phyloP scores from a whole-genome alignment of 2,797 vertebrate species.

The Periophthalmus magnuspinnatus region DNA sequence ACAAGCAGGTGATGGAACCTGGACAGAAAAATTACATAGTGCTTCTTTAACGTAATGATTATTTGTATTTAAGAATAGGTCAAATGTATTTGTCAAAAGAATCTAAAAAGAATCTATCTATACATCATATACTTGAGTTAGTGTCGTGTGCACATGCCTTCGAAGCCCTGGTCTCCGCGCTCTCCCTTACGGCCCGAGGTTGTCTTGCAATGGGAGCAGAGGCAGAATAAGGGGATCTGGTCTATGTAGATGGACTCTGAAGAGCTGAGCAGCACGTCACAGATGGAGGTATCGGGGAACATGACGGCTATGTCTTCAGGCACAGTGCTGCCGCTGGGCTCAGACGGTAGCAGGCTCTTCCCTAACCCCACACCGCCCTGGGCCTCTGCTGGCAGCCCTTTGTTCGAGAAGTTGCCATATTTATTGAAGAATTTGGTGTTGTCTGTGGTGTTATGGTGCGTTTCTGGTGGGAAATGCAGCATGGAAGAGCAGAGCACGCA shows the following conservation, averaged over 20 bases:
- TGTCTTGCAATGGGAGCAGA: conserved; percentile 69
- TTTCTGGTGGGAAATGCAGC: background rate
- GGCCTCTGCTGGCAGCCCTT: background rate
- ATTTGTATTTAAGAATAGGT: no score
- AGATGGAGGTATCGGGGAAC: conserved; percentile 29
- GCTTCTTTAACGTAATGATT: no score
- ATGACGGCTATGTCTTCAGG: background rate
- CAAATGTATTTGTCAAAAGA: no score
- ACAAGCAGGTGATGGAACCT: no score
- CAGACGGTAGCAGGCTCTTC: background rate
- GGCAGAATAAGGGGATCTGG: conserved; percentile 69
- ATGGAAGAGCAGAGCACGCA: conserved; percentile 50
- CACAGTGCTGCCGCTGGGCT: background rate
- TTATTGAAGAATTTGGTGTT: background rate
- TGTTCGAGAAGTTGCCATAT: background rate
- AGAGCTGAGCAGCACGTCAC: conserved; percentile 62
- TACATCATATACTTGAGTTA: no score
- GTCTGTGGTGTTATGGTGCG: background rate
- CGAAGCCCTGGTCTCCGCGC: conserved; percentile 59
- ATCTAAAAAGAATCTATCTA: no score
- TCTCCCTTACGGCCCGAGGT: conserved; percentile 67
- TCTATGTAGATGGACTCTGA: conserved; percentile 46
- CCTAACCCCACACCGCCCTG: background rate
- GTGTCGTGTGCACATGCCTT: conserved; percentile 48
- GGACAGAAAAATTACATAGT: no score